These are phyloP conservation scores for Atractosteus spatula DNA, from an alignment of 2,113 vertebrate genomes.

Conservation along the genomic window DNA sequence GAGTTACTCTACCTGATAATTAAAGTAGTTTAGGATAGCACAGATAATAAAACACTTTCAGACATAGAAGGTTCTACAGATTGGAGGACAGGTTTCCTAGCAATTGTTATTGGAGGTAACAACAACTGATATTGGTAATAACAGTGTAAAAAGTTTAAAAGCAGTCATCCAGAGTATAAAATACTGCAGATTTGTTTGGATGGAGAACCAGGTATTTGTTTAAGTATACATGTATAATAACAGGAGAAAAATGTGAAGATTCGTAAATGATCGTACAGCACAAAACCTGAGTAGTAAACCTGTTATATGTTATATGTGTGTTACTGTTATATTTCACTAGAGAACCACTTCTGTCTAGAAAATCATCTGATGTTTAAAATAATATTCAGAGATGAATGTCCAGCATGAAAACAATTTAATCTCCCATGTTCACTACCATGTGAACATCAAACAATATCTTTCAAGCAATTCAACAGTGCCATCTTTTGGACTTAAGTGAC, in stretches of 20 bases:
- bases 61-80: constrained; percentile 35
- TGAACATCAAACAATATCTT: too few species aligned
- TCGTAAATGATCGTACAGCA: not conserved
- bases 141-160: constrained; percentile 20
- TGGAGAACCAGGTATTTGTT: constrained; percentile 17
- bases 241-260: not conserved
- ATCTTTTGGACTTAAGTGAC: constrained; percentile 42
- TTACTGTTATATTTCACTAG: too few species aligned
- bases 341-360: too few species aligned
- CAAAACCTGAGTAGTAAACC: too few species aligned
- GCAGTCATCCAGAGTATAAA: not conserved
- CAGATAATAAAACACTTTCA: too few species aligned
- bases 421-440: too few species aligned
- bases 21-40: too few species aligned
- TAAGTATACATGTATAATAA: not conserved
- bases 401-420: too few species aligned
- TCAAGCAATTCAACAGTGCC: constrained; percentile 54
- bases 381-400: too few species aligned
- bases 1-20: too few species aligned
- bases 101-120: constrained; percentile 41
- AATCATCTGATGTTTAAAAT: too few species aligned
- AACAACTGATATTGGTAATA: constrained; percentile 46
- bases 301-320: too few species aligned
- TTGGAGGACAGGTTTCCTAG: constrained; percentile 58
- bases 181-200: not conserved